Conservation (phyloP, 1,140 invertebrate species). For the Zophobas morio region DNA sequence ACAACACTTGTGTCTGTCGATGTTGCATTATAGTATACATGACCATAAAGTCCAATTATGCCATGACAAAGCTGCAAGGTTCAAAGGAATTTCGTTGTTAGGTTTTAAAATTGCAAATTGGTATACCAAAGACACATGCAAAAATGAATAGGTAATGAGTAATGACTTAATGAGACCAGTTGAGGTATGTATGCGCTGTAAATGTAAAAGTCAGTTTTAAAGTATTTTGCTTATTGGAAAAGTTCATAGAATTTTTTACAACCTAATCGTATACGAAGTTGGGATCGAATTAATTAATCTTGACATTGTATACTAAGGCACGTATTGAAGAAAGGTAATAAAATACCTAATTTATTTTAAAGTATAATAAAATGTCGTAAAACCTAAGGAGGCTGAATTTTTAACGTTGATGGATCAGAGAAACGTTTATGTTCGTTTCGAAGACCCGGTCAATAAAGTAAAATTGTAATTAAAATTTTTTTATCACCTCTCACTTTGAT, state of each 20-base stretch:
- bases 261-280: background rate
- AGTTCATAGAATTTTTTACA: slow-evolving; percentile 1
- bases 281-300: slow-evolving; percentile 28
- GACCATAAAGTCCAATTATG: slow-evolving; percentile 51
- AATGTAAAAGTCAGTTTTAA: background rate
- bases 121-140: too few relatives aligned
- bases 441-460: slow-evolving; percentile 35
- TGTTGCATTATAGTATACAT: slow-evolving; percentile 46
- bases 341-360: slow-evolving; percentile 41
- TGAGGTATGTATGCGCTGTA: too few relatives aligned
- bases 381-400: slow-evolving; percentile 32
- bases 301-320: slow-evolving; percentile 10
- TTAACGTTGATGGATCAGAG: slow-evolving; percentile 27
- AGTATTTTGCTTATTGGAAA: background rate
- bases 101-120: background rate
- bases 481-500: slow-evolving; percentile 36
- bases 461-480: slow-evolving; percentile 38
- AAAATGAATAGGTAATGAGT: background rate
- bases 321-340: slow-evolving; percentile 20
- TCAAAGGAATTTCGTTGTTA: slow-evolving; percentile 43
- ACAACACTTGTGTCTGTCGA: slow-evolving; percentile 43
- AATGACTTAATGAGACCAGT: background rate
- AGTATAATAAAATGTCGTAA: slow-evolving; percentile 38
- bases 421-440: slow-evolving; percentile 26
- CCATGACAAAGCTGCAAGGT: slow-evolving; percentile 45